These are phyloP conservation scores for Nesogale talazaci DNA, from an alignment of 2,113 vertebrate species.

Conservation along the genomic window DNA sequence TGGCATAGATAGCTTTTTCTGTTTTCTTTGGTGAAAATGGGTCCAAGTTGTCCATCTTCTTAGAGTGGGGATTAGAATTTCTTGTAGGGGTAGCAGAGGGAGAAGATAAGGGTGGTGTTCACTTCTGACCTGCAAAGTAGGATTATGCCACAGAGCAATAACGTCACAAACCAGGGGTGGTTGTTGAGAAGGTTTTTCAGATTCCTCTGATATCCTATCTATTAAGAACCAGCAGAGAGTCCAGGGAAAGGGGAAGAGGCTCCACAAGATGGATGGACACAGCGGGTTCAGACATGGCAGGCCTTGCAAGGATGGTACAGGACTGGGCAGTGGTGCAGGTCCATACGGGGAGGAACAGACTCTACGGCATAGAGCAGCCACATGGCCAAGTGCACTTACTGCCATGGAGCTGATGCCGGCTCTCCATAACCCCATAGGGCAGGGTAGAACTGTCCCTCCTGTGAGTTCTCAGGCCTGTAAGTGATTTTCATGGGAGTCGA, in stretches of 20 bases:
- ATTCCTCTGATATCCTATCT: conserved; percentile 54
- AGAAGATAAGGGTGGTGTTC: conserved; percentile 8
- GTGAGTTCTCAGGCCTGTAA: too few species aligned
- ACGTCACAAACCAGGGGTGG: conserved; percentile 48
- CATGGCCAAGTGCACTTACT: too few species aligned
- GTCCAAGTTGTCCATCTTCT: conserved; percentile 65
- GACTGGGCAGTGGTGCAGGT: neutral
- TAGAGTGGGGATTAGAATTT: conserved; percentile 55
- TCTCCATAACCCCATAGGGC: too few species aligned
- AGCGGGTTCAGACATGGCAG: neutral
- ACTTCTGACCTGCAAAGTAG: conserved; percentile 49
- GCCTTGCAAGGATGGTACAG: neutral
- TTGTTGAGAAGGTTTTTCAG: conserved; percentile 51
- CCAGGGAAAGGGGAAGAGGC: neutral
- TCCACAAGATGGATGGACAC: neutral
- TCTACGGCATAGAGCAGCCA: too few species aligned
- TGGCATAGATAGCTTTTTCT: conserved; percentile 63
- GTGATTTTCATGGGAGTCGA: too few species aligned
- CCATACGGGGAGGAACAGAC: too few species aligned
- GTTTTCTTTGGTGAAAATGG: conserved; percentile 53
- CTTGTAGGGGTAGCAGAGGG: conserved; percentile 27
- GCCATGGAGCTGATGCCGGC: too few species aligned
- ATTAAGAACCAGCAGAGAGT: neutral
- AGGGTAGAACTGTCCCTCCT: too few species aligned
- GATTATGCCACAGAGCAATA: conserved; percentile 65